These are phyloP conservation scores for Orycteropus afer DNA, from an alignment of 2,113 vertebrate species.

Conservation along the genomic window DNA sequence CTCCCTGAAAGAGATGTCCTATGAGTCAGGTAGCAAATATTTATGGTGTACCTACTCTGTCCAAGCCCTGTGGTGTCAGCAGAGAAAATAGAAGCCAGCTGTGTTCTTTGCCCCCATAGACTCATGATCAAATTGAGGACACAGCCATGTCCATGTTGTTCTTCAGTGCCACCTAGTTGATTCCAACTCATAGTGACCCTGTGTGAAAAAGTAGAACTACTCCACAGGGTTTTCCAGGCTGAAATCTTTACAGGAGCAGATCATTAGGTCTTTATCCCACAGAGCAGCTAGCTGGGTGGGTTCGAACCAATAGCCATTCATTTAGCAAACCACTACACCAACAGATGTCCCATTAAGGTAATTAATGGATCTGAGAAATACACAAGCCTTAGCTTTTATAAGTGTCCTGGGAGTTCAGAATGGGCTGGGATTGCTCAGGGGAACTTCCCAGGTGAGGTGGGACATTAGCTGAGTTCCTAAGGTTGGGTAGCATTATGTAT, in stretches of 20 bases:
- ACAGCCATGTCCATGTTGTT: accelerated
- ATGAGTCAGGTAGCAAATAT: not conserved
- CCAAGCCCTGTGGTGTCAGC: not conserved
- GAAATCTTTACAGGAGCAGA: not conserved
- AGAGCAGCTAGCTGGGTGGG: not conserved
- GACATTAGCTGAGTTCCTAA: accelerated
- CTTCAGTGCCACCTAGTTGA: not conserved
- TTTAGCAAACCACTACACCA: not conserved
- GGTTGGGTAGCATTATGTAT: not conserved
- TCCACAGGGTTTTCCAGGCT: not conserved
- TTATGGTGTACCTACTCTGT: accelerated
- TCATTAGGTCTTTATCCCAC: not conserved
- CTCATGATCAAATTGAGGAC: not conserved
- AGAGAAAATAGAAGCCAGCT: not conserved
- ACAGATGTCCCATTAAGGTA: not conserved
- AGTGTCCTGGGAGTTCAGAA: not conserved
- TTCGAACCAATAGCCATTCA: not conserved
- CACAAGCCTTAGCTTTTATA: not conserved
- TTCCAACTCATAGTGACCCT: not conserved
- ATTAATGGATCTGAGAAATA: accelerated
- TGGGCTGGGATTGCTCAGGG: not conserved
- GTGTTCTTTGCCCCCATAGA: not conserved
- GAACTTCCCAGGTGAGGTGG: not conserved
- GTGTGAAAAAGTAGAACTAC: not conserved
- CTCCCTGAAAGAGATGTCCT: not conserved